A percentile compares a stretch with the other conserved stretches of the same genome.
These are phyloP conservation scores for Dinomys branickii DNA, from an alignment of 2,113 vertebrate species.

Conservation along the genomic window DNA sequence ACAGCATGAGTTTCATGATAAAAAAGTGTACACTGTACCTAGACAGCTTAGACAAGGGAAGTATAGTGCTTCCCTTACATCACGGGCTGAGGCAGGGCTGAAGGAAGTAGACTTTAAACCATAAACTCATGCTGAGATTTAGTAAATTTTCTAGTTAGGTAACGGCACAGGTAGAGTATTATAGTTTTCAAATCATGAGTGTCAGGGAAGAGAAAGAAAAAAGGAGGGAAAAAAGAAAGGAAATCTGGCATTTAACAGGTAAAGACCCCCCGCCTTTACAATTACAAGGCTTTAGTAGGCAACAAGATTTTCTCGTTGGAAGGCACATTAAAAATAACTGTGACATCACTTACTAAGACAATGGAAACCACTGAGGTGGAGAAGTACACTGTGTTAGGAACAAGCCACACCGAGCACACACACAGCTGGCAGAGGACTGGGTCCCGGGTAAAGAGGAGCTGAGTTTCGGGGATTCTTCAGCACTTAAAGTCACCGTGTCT, in stretches of 20 bases:
- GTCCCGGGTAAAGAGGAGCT: background rate
- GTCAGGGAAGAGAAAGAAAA: background rate
- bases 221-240: background rate
- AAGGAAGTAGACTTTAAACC: background rate
- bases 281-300: background rate
- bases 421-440: too few species aligned
- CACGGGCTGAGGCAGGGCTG: background rate
- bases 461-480: background rate
- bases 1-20: background rate
- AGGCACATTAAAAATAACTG: background rate
- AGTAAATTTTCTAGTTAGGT: background rate
- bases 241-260: background rate
- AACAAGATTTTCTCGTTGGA: constrained; percentile 65
- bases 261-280: background rate
- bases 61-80: background rate
- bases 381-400: background rate
- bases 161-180: too few species aligned
- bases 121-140: background rate
- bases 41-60: background rate
- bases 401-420: background rate
- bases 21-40: fast-evolving
- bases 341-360: background rate
- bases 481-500: background rate
- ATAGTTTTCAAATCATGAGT: background rate
- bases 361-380: background rate